A percentile compares a stretch with the other conserved stretches of the same genome.
These are phyloP conservation scores for Periparus ater DNA, from an alignment of 2,797 vertebrate species.

Conservation along the genomic window DNA sequence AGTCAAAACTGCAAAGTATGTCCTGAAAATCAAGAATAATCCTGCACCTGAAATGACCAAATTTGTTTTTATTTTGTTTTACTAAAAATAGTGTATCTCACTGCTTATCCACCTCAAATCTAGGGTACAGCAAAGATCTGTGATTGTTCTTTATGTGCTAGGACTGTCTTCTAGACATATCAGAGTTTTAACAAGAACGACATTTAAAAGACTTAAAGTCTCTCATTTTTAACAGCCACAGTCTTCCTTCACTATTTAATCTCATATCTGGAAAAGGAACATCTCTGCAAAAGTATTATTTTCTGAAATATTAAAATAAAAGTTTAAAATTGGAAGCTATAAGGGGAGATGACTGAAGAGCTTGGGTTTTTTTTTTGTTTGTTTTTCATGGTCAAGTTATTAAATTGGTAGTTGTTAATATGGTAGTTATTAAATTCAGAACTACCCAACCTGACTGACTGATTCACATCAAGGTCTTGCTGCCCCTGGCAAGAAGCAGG, in stretches of 20 bases:
- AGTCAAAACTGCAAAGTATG: not conserved
- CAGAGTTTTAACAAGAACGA: not conserved
- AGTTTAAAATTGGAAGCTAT: not conserved
- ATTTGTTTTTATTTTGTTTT: not conserved
- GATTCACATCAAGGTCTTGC: not conserved
- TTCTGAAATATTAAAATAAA: not conserved
- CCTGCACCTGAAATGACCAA: not conserved
- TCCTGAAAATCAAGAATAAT: not conserved
- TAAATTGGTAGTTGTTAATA: no score
- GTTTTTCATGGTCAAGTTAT: not conserved
- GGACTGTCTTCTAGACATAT: not conserved
- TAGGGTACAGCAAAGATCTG: not conserved
- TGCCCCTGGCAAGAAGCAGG: not conserved
- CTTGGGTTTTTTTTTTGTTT: fast-evolving
- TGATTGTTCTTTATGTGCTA: not conserved
- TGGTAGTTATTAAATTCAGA: not conserved
- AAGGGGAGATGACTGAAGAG: not conserved
- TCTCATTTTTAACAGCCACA: not conserved
- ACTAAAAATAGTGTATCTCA: not conserved
- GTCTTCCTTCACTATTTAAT: not conserved
- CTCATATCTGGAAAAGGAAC: not conserved
- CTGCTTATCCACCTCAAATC: not conserved
- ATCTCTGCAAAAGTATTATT: not conserved
- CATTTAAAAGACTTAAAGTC: not conserved
- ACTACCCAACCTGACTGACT: not conserved